Base-by-base conservation (phyloP, 2,888 invertebrate species). In the Tupiocoris notatus region DNA sequence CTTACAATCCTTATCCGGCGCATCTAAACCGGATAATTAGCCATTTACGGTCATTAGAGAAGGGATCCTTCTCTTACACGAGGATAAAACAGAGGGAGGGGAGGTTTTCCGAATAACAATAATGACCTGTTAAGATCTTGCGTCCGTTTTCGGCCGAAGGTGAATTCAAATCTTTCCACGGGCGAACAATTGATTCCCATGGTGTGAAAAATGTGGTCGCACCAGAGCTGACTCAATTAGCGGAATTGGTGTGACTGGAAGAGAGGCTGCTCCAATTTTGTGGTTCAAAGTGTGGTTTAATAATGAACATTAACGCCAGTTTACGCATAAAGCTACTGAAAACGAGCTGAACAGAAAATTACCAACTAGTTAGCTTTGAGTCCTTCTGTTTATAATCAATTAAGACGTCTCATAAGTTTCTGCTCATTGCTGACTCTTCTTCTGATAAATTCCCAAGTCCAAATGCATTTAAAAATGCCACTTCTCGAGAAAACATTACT, bases 1-100 rank as follows among this genome's bases (percentile, higher is more conserved):
- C 39, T 39, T 39, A 39, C 3, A 39, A 39, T 39, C 39, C 39
- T 39, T 39, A 39, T 39, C 59, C 59, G 58, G 59, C 56, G 24
- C 22, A 73, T 73, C 73, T 73, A 73, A 73, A 61, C 73, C 73
- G 73, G 73, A 73, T 73, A 73, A 73, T 73, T 73, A 73, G 73
- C 62, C 57, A 73, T 73, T 73, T 73, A 73, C 67, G 73, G 73
- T 73, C 61, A 73, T 73, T 73, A 73, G 62, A 20, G 54, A 62
- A 62, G 39, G 62, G 59, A 62, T 21, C 39, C 39, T 39, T 39
- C 39, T 39, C 39, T 39, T 39, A 39, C 39, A 7, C 39, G 3
- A 3, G 39, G 39, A 12, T 39, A 12, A 39, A 7, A 39, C 3
- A 39, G n/a, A n/a, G n/a, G n/a, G n/a, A 39, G 3, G 39, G 39